Evolutionary conservation across 2,888 invertebrate species (phyloP).

Genomic region (Glaucopsyche alexis): DNA sequence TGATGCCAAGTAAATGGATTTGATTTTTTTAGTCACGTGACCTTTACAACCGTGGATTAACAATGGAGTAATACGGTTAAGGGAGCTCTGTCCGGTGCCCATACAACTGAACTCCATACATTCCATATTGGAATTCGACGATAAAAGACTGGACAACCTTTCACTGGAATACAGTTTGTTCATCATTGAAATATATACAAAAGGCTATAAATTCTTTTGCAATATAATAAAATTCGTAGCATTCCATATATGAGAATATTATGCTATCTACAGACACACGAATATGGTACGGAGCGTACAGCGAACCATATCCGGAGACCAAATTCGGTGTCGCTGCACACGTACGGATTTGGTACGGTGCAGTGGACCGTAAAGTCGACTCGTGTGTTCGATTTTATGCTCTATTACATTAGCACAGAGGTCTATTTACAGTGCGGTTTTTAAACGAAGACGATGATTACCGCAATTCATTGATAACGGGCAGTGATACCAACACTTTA

Average conservation of each 20-base stretch:
- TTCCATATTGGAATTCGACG: slow-evolving; percentile 69
- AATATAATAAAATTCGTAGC: slow-evolving; percentile 31
- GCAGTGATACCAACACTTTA: too few relatives aligned
- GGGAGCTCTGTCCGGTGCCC: slow-evolving; percentile 28
- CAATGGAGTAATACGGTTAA: slow-evolving; percentile 46
- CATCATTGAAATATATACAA: slow-evolving; percentile 28
- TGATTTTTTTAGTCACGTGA: background rate
- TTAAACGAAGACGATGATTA: too few relatives aligned
- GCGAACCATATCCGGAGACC: too few relatives aligned
- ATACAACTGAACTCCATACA: slow-evolving; percentile 58
- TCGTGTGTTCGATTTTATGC: too few relatives aligned
- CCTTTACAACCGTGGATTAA: slow-evolving; percentile 1
- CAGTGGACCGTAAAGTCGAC: too few relatives aligned
- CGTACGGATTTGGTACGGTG: too few relatives aligned
- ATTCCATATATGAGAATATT: background rate
- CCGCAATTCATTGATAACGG: too few relatives aligned
- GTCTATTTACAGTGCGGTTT: too few relatives aligned
- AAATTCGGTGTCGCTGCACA: too few relatives aligned
- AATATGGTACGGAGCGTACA: too few relatives aligned
- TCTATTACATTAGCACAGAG: too few relatives aligned
- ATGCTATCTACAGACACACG: too few relatives aligned
- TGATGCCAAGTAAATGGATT: background rate
- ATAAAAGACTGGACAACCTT: slow-evolving; percentile 73
- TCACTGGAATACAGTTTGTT: slow-evolving; percentile 49
- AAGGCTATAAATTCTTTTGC: slow-evolving; percentile 30